phyloP scores from a whole-genome alignment of 1,140 invertebrate species.

The Halictus rubicundus region DNA sequence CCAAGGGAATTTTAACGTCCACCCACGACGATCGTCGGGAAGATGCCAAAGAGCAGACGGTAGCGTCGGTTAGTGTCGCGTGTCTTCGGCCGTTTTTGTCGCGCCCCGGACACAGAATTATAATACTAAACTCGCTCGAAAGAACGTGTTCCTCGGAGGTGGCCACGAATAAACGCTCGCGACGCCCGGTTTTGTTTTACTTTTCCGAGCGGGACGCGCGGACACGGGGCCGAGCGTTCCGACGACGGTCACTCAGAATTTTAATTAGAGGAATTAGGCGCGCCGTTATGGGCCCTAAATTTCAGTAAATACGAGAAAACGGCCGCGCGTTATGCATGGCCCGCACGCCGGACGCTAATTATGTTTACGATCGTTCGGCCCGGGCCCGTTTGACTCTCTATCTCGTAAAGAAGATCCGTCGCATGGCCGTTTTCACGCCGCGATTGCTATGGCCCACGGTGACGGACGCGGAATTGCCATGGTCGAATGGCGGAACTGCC shows the following conservation, averaged over 20 bases:
- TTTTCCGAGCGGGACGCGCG: slow-evolving; percentile 31
- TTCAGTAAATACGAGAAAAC: slow-evolving; percentile 67
- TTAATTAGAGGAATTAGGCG: slow-evolving; percentile 73
- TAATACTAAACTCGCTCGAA: background rate
- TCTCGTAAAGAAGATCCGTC: slow-evolving; percentile 44
- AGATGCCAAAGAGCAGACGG: background rate
- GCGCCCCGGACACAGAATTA: slow-evolving; percentile 7
- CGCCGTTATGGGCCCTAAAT: slow-evolving; percentile 70
- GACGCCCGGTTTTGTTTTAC: slow-evolving; percentile 45
- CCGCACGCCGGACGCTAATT: slow-evolving; percentile 69
- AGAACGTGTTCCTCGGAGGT: slow-evolving; percentile 28
- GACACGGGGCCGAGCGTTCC: background rate
- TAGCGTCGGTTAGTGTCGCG: background rate
- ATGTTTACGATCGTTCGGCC: slow-evolving; percentile 68
- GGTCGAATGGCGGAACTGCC: background rate
- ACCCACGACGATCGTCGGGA: background rate
- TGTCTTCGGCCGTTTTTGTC: background rate
- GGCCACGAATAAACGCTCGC: slow-evolving; percentile 39
- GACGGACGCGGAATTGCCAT: background rate
- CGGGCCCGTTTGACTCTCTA: slow-evolving; percentile 46
- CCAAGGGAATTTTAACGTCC: background rate
- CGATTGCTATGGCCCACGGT: background rate
- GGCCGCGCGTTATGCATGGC: slow-evolving; percentile 37
- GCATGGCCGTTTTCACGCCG: background rate
- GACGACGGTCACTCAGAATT: slow-evolving; percentile 64